A percentile compares a stretch with the other conserved stretches of the same genome.
Conservation (phyloP, 2,113 vertebrate genomes). For the Desmodus rotundus region DNA sequence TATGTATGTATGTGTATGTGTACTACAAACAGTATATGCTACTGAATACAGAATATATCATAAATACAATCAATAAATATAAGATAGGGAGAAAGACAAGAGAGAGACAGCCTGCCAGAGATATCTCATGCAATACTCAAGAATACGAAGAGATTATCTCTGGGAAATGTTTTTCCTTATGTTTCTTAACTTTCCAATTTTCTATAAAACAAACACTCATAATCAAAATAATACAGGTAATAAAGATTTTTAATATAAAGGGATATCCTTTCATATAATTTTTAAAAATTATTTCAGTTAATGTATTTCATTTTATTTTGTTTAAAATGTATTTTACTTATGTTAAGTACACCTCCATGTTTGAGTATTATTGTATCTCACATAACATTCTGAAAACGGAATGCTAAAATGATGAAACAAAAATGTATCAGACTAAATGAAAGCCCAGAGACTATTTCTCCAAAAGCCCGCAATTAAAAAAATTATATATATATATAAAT, state of each 20-base stretch:
- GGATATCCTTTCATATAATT: neutral
- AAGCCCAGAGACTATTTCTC: neutral
- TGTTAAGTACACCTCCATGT: neutral
- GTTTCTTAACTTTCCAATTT: neutral
- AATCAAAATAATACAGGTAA: neutral
- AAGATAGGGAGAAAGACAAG: neutral
- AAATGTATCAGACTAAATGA: neutral
- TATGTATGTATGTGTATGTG: neutral
- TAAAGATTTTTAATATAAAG: neutral
- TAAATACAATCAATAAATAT: neutral
- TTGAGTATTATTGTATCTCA: neutral
- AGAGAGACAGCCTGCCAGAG: neutral
- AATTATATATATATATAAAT: too few species aligned
- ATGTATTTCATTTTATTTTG: neutral
- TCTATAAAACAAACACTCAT: neutral
- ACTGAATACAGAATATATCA: neutral
- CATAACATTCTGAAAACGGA: neutral
- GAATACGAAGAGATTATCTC: neutral
- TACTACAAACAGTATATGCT: neutral
- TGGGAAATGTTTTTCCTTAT: neutral
- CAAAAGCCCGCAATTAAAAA: neutral
- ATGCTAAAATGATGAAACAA: neutral
- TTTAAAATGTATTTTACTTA: conserved; percentile 1
- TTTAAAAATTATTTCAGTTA: neutral
- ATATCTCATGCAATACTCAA: neutral